Percentiles rank a stretch among this genome's conserved stretches.
These are phyloP conservation scores for Adoxophyes honmai DNA, from an alignment of 1,140 invertebrate species.

Conservation along the genomic window DNA sequence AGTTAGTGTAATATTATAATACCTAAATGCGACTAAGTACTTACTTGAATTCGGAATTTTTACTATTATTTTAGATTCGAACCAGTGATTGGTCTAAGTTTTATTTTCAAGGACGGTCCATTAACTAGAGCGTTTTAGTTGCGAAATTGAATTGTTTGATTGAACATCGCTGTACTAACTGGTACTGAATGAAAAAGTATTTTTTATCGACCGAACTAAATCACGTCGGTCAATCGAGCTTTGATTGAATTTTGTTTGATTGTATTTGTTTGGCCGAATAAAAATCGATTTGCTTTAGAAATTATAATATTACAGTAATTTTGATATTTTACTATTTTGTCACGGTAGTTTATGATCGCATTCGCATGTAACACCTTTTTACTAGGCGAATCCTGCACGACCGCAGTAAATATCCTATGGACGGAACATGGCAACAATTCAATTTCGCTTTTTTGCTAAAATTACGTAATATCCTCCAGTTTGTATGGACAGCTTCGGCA, in stretches of 20 bases:
- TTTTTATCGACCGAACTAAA: conserved; percentile 8
- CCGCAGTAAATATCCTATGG: conserved; percentile 51
- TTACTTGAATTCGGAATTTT: background rate
- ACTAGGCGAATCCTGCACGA: conserved; percentile 56
- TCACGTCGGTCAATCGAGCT: conserved; percentile 2
- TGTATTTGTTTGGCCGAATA: conserved; percentile 2
- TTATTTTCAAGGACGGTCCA: too few relatives aligned
- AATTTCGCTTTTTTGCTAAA: conserved; percentile 73
- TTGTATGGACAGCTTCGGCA: conserved; percentile 58
- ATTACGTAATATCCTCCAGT: conserved; percentile 46
- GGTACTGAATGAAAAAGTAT: background rate
- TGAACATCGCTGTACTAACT: conserved; percentile 22
- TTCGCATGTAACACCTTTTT: conserved; percentile 66
- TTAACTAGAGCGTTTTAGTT: conserved; percentile 20
- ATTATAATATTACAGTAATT: conserved; percentile 29
- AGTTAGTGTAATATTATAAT: conserved; percentile 22
- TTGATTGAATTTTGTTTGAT: background rate
- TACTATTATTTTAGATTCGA: too few relatives aligned
- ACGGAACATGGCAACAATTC: conserved; percentile 70
- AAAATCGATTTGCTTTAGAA: conserved; percentile 33
- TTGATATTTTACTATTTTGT: conserved; percentile 23
- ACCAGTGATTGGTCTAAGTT: too few relatives aligned
- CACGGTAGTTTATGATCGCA: conserved; percentile 64
- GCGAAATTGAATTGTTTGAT: conserved; percentile 75
- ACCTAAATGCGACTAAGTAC: background rate